Evolutionary conservation across 2,888 invertebrate species (phyloP).

Genomic region (Drosophila austrosaltans): DNA sequence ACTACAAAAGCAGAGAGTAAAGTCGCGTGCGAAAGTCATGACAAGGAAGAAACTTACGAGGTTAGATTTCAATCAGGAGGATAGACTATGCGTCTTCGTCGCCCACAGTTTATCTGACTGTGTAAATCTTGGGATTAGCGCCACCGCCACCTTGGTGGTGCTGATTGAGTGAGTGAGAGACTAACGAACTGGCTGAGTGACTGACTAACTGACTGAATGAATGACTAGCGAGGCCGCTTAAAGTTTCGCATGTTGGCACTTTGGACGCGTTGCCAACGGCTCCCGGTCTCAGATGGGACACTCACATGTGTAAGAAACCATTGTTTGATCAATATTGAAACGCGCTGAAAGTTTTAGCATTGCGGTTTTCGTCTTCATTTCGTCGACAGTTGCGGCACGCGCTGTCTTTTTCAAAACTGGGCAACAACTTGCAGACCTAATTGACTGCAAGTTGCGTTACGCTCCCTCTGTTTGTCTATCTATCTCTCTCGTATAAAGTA

Average conservation of each 20-base stretch:
- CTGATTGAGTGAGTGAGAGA: conserved; percentile 54
- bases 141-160: conserved; percentile 25
- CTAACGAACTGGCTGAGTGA: conserved; percentile 25
- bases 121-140: conserved; percentile 34
- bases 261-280: conserved; percentile 65
- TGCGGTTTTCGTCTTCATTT: conserved; percentile 49
- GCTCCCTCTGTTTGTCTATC: conserved; percentile 11
- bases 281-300: conserved; percentile 25
- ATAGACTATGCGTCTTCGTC: conserved; percentile 56
- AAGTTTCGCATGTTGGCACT: conserved; percentile 66
- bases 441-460: conserved; percentile 54
- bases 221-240: conserved; percentile 46
- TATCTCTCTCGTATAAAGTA: conserved; percentile 40
- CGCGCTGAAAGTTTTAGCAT: conserved; percentile 53
- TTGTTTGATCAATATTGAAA: conserved; percentile 66
- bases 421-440: conserved; percentile 58
- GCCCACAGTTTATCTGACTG: conserved; percentile 51
- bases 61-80: conserved; percentile 65
- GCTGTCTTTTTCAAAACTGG: conserved; percentile 54
- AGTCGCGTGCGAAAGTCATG: conserved; percentile 69
- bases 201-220: conserved; percentile 55
- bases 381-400: conserved; percentile 32
- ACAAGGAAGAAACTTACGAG: conserved; percentile 33
- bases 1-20: conserved; percentile 20
- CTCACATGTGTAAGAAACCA: conserved; percentile 53